phyloP scores from a whole-genome alignment of 1,140 invertebrate species.

The Drosophila pseudoobscura region DNA sequence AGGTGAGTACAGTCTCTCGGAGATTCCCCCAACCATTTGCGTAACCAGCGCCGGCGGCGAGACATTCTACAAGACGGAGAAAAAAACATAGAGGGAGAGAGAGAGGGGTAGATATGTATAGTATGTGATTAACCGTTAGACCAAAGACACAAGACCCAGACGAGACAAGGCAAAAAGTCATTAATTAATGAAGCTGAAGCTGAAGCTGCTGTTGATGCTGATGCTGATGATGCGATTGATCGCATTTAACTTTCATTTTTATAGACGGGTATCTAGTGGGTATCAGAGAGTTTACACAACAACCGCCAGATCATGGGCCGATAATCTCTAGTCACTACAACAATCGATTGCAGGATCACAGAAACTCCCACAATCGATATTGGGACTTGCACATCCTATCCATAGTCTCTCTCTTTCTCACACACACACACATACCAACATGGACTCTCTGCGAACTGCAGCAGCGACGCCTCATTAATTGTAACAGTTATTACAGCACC shows the following conservation, averaged over 20 bases:
- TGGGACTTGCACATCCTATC: no score
- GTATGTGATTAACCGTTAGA: slow-evolving; percentile 22
- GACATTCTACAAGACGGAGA: slow-evolving; percentile 39
- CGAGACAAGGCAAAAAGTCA: slow-evolving; percentile 35
- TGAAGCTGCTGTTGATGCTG: slow-evolving; percentile 5
- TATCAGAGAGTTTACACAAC: slow-evolving; percentile 9
- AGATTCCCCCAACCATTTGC: slow-evolving; percentile 37
- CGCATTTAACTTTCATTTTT: slow-evolving; percentile 62
- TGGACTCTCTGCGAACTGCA: no score
- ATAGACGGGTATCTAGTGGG: slow-evolving; percentile 26
- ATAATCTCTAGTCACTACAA: no score
- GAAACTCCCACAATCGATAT: no score
- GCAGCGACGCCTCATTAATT: slow-evolving; percentile 64
- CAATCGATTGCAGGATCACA: no score
- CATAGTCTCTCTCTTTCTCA: no score
- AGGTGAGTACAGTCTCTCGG: slow-evolving; percentile 81
- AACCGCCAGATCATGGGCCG: no score
- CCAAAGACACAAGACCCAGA: slow-evolving; percentile 21
- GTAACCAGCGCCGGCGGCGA: slow-evolving; percentile 39
- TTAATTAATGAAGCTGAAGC: slow-evolving; percentile 53
- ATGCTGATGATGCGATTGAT: slow-evolving; percentile 32
- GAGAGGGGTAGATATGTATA: not conserved
- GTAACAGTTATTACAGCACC: slow-evolving; percentile 76
- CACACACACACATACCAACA: no score
- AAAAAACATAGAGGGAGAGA: slow-evolving; percentile 3